Conservation (phyloP, 2,113 vertebrate genomes). For the Megaleporinus macrocephalus region DNA sequence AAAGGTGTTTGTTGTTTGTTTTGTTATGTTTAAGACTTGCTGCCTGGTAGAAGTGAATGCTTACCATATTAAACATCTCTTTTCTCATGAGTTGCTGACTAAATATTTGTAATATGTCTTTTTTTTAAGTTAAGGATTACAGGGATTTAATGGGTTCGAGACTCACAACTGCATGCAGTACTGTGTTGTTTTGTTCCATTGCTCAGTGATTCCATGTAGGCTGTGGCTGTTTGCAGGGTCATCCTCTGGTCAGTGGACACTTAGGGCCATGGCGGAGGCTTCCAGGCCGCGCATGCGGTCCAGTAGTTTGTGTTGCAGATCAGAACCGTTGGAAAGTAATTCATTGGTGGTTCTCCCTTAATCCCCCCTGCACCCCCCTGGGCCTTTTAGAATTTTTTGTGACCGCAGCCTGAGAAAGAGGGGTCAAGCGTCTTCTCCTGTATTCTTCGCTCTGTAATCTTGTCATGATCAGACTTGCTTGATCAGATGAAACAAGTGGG, state of each 20-base stretch:
- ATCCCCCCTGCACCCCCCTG: not conserved
- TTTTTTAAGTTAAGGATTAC: too few relatives aligned
- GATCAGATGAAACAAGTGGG: not conserved
- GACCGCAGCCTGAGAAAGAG: not conserved
- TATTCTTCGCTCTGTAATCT: not conserved
- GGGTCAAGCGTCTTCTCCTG: not conserved
- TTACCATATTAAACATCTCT: too few relatives aligned
- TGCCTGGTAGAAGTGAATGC: too few relatives aligned
- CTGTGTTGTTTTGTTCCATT: not conserved
- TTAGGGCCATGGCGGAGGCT: not conserved
- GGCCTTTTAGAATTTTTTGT: not conserved
- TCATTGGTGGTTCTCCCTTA: not conserved
- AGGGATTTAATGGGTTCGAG: not conserved
- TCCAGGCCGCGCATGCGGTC: not conserved
- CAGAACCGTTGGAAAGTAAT: not conserved
- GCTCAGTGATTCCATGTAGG: not conserved
- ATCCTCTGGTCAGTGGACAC: not conserved
- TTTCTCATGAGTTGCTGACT: too few relatives aligned
- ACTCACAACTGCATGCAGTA: not conserved
- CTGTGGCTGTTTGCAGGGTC: not conserved
- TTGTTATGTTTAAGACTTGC: too few relatives aligned
- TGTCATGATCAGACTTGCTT: not conserved
- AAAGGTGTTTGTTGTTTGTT: too few relatives aligned
- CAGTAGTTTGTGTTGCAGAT: not conserved
- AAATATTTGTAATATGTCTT: too few relatives aligned